Evolutionary conservation across 2,797 vertebrate species (phyloP).

Genomic region (Pseudopleuronectes americanus): DNA sequence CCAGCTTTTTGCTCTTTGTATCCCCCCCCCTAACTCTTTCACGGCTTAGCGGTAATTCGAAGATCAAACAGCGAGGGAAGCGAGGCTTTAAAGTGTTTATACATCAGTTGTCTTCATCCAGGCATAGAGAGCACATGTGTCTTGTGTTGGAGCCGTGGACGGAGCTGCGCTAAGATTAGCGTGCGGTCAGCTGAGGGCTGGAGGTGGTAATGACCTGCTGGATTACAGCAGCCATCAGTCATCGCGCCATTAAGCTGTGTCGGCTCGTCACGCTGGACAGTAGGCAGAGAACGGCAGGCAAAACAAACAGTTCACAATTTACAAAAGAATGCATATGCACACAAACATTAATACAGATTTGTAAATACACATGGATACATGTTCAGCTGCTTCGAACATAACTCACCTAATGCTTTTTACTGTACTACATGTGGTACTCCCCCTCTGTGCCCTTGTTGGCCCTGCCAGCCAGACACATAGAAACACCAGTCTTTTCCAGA

Average conservation of each 20-base stretch:
- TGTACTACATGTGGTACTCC: constrained; percentile 31
- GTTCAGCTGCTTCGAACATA: constrained; percentile 2
- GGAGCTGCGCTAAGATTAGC: constrained; percentile 58
- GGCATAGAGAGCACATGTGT: constrained; percentile 40
- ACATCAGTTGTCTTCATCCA: constrained; percentile 39
- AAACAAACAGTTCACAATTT: not conserved
- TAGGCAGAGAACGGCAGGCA: constrained; percentile 39
- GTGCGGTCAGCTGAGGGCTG: constrained; percentile 57
- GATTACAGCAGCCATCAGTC: constrained; percentile 74
- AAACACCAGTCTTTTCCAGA: constrained; percentile 74
- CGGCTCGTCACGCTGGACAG: constrained; percentile 58
- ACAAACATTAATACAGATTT: not conserved
- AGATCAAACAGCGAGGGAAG: constrained; percentile 50
- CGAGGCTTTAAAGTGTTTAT: constrained; percentile 43
- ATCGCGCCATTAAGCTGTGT: constrained; percentile 70
- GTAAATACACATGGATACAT: not conserved
- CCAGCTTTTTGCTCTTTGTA: constrained; percentile 19
- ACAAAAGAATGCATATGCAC: not conserved
- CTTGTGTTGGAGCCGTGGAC: constrained; percentile 28
- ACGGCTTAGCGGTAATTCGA: constrained; percentile 26
- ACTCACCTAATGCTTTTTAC: constrained; percentile 14
- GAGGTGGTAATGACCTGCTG: constrained; percentile 74
- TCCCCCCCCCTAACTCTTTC: constrained; percentile 32
- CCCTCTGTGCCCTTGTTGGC: constrained; percentile 34
- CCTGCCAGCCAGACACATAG: constrained; percentile 67